Evolutionary conservation across 1,140 invertebrate genomes (phyloP), one percentile per base, ranked within the genome.

Genomic region (Elymnias hypermnestra): DNA sequence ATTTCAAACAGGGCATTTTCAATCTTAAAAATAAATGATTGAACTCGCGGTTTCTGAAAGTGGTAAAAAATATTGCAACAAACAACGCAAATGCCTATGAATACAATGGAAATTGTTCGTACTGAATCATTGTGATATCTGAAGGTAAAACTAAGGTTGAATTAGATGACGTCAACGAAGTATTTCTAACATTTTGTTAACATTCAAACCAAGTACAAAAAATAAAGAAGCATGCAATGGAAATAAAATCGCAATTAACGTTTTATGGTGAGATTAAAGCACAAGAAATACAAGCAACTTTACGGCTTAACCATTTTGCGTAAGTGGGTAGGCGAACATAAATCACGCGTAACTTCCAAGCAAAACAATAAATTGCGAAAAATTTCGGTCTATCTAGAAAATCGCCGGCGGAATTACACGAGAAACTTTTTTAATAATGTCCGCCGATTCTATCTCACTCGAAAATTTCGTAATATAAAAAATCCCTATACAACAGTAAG

Each of bases 351-450:
- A 33, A 36, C n/a, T 3, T 9, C n/a, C 10, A 42, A 28, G 25
- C 19, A 45, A 52, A 63, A 64, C 57, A 51, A 63, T 67, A 72
- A 67, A 68, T 63, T 45, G 50, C 47, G 45, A 60, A 67, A 54
- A 63, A 63, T 67, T 53, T 44, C 51, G 38, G 29, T 48, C 29
- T 54, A 52, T 56, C 59, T 59, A 62, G 59, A 71, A 64, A 76
- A 68, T 67, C 53, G 63, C 60, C 62, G 57, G 42, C n/a, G 67
- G 59, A 75, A 77, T 75, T 73, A 73, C 66, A 50, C 54, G 15
- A 55, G 41, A 66, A 83, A 83, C 76, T 83, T 82, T 82, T 82
- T 82, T 81, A 84, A 84, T 82, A 84, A 78, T 70, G 70, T 65
- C 57, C 61, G 59, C 57, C n/a, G 65, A 72, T 78, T 66, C 70